Percentiles rank a stretch among this genome's conserved stretches.
Conservation (phyloP, 2,797 vertebrate genomes). For the Pyrocephalus nanus region DNA sequence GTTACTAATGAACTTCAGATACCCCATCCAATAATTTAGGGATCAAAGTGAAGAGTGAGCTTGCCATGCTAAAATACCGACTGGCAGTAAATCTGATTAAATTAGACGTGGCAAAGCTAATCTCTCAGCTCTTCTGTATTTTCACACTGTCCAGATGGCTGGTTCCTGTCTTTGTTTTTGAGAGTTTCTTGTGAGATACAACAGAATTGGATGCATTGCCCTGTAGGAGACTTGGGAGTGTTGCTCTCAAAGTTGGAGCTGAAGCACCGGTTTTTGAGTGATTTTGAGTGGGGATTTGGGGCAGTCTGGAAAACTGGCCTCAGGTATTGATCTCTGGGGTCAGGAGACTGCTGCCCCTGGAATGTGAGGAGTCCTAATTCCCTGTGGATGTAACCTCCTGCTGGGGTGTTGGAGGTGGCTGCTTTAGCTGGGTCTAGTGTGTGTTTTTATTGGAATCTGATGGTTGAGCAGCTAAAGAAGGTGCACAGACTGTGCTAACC, state of each 20-base stretch:
- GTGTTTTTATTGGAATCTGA: neutral
- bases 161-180: slow-evolving; percentile 12
- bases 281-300: neutral
- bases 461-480: neutral
- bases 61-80: neutral
- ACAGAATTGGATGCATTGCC: neutral
- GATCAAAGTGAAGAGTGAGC: neutral
- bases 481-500: neutral
- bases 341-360: neutral
- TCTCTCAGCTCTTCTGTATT: slow-evolving; percentile 21
- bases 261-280: neutral
- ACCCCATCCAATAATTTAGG: neutral
- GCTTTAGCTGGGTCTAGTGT: neutral
- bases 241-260: neutral
- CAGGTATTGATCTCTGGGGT: neutral
- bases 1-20: neutral
- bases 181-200: neutral
- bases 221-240: neutral
- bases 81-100: slow-evolving; percentile 50
- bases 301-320: neutral
- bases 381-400: neutral
- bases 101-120: slow-evolving; percentile 20
- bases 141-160: slow-evolving; percentile 48
- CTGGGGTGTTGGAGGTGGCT: neutral
- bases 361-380: neutral